Base-by-base conservation (phyloP, 2,888 invertebrate genomes). In the Cephus sareptanus region DNA sequence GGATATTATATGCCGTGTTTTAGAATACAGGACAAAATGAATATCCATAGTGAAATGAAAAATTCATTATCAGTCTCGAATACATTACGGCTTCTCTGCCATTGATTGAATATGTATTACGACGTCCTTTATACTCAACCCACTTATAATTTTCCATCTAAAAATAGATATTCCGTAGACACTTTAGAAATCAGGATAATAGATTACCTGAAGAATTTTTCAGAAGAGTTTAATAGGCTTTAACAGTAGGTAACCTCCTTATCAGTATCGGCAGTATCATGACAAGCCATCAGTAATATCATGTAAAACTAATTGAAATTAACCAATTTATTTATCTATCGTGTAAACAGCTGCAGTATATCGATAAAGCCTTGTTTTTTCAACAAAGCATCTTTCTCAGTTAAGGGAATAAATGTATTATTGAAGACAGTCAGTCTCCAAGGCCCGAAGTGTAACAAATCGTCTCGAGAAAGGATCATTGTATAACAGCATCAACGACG, bases 401-500 rank as follows among this genome's bases (percentile, higher is more conserved):
- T 56, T 23, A 56, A 23, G 56, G 15, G 15, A 56, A 56, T 56
- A 56, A 56, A 23, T 56, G 23, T 56, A 23, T 56, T 9, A 56
- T 56, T 56, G 56, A 56, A 56, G 23, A 15, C 2, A 23, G 56
- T 2, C 56, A 23, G 56, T 56, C 9, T 23, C 23, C 23, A 56
- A 56, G 56, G 56, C 56, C 56, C 56, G 9, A 56, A 56, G 56
- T 56, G 56, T 56, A 56, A 6, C 23, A 56, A 56, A 56, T 23
- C 23, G 56, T 56, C 56, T 56, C 23, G 9, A 56, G 56, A 56
- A 9, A 23, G 56, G 9, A 73, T 78, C 76, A 75, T 85, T 85
- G 84, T 84, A 83, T 84, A 84, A 85, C 82, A 81, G 76, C 76
- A 23, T 56, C 56, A 23, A 9, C 56, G 56, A 56, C 23, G 56